Conservation (phyloP, 2,888 invertebrate species). For the Ganaspis brasiliensis region DNA sequence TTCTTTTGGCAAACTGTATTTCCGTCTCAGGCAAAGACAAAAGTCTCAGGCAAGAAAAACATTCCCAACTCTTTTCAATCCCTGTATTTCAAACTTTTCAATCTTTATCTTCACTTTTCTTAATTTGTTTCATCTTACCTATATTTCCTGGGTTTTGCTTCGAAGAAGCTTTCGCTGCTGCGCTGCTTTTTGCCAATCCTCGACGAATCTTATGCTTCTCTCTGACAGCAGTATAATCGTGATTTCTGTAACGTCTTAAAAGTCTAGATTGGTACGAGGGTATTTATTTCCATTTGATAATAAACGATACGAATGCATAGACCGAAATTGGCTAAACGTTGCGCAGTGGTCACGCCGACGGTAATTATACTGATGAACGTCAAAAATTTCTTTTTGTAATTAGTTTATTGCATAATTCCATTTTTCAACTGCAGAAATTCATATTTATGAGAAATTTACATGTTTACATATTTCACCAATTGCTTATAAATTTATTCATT, state of each 20-base stretch:
- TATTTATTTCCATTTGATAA: background rate
- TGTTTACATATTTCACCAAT: too few relatives aligned
- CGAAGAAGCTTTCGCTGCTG: constrained; percentile 79
- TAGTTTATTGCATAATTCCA: background rate
- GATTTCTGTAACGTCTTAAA: constrained; percentile 49
- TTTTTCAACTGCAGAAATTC: background rate
- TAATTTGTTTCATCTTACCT: constrained; percentile 22
- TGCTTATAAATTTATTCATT: too few relatives aligned
- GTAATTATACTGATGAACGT: constrained; percentile 61
- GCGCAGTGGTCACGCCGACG: constrained; percentile 76
- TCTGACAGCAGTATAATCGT: constrained; percentile 55
- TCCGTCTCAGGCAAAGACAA: too few relatives aligned
- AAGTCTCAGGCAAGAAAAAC: background rate
- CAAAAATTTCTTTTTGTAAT: background rate
- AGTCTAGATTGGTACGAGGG: background rate
- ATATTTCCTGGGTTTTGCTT: constrained; percentile 77
- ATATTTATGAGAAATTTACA: too few relatives aligned
- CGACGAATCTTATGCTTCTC: constrained; percentile 69
- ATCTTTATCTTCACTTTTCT: constrained; percentile 57
- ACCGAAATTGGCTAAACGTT: constrained; percentile 78
- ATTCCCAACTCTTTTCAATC: background rate
- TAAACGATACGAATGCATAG: background rate
- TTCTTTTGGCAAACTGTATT: too few relatives aligned
- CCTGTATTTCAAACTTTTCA: constrained; percentile 33
- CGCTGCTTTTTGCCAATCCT: constrained; percentile 79